These are phyloP conservation scores for Poeciliopsis occidentalis DNA, from an alignment of 2,113 vertebrate species.

Conservation along the genomic window DNA sequence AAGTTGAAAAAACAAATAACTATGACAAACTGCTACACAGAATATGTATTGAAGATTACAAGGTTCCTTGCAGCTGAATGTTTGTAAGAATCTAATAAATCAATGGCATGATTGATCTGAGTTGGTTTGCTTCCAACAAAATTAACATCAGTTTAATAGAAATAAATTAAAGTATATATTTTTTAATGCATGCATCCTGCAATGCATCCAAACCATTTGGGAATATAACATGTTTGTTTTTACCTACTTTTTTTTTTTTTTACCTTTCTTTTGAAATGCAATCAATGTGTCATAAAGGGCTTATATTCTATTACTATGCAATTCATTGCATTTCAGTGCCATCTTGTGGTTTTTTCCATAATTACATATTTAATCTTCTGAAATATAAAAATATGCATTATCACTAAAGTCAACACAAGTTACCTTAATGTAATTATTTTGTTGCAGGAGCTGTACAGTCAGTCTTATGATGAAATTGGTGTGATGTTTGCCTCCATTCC, in stretches of 20 bases:
- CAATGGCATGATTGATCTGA: background rate
- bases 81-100: too few relatives aligned
- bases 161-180: background rate
- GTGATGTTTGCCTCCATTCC: slow-evolving; percentile 98
- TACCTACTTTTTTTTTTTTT: background rate
- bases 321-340: slow-evolving; percentile 5
- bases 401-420: background rate
- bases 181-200: background rate
- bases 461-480: slow-evolving; percentile 91
- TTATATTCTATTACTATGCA: background rate
- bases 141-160: background rate
- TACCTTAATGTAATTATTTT: slow-evolving; percentile 18
- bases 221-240: background rate
- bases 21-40: background rate
- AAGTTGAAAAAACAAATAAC: background rate
- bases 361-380: background rate
- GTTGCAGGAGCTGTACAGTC: slow-evolving; percentile 93
- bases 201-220: too few relatives aligned
- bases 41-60: background rate
- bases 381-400: background rate
- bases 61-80: too few relatives aligned
- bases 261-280: background rate
- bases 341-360: slow-evolving; percentile 43
- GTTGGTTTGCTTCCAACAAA: background rate
- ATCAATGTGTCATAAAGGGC: background rate